Base-by-base conservation (phyloP, 2,888 invertebrate species). In the Adelphocoris suturalis region DNA sequence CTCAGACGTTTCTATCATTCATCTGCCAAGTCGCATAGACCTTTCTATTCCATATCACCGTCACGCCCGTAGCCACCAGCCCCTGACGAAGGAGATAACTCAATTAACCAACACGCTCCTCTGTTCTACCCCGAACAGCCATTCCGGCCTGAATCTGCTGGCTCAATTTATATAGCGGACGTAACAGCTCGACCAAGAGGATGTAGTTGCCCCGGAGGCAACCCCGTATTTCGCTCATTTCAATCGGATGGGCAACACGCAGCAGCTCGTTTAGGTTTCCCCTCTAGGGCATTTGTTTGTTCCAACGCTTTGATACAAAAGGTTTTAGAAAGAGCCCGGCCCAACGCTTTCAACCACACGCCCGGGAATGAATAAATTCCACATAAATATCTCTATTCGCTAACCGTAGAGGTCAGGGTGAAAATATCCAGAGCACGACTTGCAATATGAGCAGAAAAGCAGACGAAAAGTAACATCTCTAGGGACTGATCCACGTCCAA, bases 81-180 rank as follows among this genome's bases (percentile, higher is more conserved):
- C 23, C 68, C 68, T 68, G 68, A 68, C 68, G 68, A 68, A 68
- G 68, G 23, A 68, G 68, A 23, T 68, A 68, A 68, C 68, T 68
- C 68, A 68, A 68, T 68, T 68, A 68, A 68, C 68, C 68, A 68
- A 27, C 68, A 68, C 68, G 68, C 68, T 68, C 68, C 23, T 23
- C 68, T 68, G 68, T 68, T 68, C 68, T 23, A 23, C 23, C 23
- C 68, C 27, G 68, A 68, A 23, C 12, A 23, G 68, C 68, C 23
- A 23, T 13, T 12, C 57, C 27, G 68, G 23, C 23, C 13, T 23
- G 23, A 13, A 68, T 23, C 13, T 52, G 5, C 68, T 23, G 68
- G 12, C 23, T 68, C 19, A 27, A 68, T 68, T 27, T 57, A 57
- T 57, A 57, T 68, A 68, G 19, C 27, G 23, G 68, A 23, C 68